phyloP scores from a whole-genome alignment of 2,888 invertebrate genomes.

The Catocala nupta region DNA sequence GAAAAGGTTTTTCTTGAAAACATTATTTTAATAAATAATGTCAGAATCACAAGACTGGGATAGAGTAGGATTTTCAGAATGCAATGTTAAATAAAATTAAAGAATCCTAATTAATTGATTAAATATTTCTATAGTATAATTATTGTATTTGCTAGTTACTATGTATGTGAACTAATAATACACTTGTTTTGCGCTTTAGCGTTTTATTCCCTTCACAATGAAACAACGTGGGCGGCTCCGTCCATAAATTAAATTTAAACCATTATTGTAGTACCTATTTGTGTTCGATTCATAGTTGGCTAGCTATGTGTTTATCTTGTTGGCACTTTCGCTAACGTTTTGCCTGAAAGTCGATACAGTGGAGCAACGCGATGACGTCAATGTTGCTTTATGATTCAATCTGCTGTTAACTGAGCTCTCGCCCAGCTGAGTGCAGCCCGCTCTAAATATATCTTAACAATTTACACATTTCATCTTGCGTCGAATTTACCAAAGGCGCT shows the following conservation, averaged over 20 bases:
- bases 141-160: conserved; percentile 2
- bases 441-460: conserved; percentile 80
- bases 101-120: neutral
- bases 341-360: conserved; percentile 64
- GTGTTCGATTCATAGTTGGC: conserved; percentile 49
- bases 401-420: conserved; percentile 75
- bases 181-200: conserved; percentile 19
- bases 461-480: conserved; percentile 62
- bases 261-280: conserved; percentile 45
- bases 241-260: conserved; percentile 46
- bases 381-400: conserved; percentile 83
- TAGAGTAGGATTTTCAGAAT: no score
- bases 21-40: no score
- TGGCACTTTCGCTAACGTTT: conserved; percentile 64
- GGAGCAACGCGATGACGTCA: conserved; percentile 78
- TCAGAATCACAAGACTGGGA: no score
- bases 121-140: neutral
- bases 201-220: conserved; percentile 41
- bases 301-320: conserved; percentile 57
- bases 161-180: conserved; percentile 19
- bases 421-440: conserved; percentile 82
- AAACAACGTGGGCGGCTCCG: conserved; percentile 31
- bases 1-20: no score
- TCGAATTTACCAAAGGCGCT: conserved; percentile 40
- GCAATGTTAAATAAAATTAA: no score